Conservation (phyloP, 2,888 invertebrate species). For the Euclidia mi region DNA sequence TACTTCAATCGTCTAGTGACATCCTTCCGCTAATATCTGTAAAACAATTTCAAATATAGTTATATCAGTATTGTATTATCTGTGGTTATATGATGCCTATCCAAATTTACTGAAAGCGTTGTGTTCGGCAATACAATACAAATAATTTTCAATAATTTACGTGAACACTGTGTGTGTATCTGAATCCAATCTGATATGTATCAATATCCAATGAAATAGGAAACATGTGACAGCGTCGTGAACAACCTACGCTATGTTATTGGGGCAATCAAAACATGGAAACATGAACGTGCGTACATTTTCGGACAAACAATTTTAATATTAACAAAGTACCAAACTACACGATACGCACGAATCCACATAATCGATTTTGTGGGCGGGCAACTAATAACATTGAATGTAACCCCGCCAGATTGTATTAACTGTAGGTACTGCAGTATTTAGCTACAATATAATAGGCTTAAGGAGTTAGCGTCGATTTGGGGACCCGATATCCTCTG, state of each 20-base stretch:
- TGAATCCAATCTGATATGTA: slow-evolving; percentile 10
- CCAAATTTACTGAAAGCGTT: slow-evolving; percentile 1
- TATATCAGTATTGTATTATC: no score
- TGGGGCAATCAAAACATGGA: background rate
- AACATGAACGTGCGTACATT: background rate
- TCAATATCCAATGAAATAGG: slow-evolving; percentile 10
- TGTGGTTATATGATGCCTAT: background rate
- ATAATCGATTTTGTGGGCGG: background rate
- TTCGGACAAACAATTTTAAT: background rate
- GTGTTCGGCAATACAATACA: background rate
- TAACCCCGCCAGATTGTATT: background rate
- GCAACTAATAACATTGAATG: background rate
- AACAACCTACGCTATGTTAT: background rate
- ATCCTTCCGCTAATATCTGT: no score
- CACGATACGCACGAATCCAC: background rate
- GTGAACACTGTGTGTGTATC: background rate
- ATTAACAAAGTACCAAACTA: background rate
- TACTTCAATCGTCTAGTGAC: no score
- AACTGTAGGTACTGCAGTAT: no score
- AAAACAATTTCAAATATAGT: no score
- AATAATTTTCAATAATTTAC: slow-evolving; percentile 16
- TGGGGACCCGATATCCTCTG: no score
- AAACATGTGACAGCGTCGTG: background rate
- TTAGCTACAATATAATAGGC: no score
- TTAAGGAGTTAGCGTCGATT: no score